Conservation (phyloP, 2,797 vertebrate genomes). For the Sebastes baramenuke region DNA sequence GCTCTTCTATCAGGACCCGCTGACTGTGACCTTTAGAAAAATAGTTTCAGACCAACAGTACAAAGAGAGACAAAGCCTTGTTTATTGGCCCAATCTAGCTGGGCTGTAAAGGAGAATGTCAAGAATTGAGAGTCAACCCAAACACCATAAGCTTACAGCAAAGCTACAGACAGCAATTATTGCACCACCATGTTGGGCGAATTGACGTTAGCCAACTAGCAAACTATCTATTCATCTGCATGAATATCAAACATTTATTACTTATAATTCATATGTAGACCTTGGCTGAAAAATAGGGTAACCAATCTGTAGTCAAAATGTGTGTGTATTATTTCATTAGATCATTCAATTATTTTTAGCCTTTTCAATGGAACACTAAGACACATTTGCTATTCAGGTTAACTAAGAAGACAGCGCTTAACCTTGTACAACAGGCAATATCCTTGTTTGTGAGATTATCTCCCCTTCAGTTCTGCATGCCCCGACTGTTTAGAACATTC, state of each 20-base stretch:
- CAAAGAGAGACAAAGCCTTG: background rate
- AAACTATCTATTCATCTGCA: too few relatives aligned
- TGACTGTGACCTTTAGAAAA: background rate
- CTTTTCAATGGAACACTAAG: background rate
- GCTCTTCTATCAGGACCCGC: background rate
- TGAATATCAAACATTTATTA: too few relatives aligned
- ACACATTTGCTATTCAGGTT: background rate
- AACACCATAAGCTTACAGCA: background rate
- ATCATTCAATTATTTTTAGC: too few relatives aligned
- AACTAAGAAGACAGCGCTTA: background rate
- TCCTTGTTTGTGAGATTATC: conserved; percentile 59
- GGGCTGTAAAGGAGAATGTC: background rate
- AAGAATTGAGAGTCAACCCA: background rate
- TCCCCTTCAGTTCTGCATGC: conserved; percentile 13
- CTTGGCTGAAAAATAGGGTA: too few relatives aligned
- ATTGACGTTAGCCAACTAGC: background rate
- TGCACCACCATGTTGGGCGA: background rate
- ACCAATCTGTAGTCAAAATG: too few relatives aligned
- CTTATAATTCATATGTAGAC: too few relatives aligned
- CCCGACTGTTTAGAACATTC: conserved; percentile 25
- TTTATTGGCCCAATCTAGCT: background rate
- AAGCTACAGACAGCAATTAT: background rate
- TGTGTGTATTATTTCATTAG: too few relatives aligned
- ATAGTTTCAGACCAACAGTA: background rate
- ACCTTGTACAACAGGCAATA: conserved; percentile 21